Evolutionary conservation across 2,797 vertebrate genomes (phyloP).

Genomic region (Vireo griseus): DNA sequence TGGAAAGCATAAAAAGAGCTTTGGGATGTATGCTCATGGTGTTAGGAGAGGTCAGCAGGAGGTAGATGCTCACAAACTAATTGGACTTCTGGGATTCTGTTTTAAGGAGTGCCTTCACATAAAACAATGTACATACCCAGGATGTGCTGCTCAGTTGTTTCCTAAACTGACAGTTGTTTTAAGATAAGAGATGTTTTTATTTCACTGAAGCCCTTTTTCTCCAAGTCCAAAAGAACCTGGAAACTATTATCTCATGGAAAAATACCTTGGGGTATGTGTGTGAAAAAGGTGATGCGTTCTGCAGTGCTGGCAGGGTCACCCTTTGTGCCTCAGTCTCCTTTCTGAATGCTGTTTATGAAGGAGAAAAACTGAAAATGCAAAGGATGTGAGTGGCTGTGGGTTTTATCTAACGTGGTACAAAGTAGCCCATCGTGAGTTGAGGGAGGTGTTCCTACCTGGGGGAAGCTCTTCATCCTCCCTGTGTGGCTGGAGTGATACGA

Average conservation of each 20-base stretch:
- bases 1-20: not conserved
- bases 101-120: not conserved
- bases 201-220: constrained; percentile 13
- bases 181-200: constrained; percentile 43
- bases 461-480: constrained; percentile 22
- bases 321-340: not conserved
- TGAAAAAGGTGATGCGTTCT: not conserved
- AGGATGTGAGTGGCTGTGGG: not conserved
- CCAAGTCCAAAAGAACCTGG: not conserved
- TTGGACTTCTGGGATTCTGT: constrained; percentile 36
- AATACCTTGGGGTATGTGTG: not conserved
- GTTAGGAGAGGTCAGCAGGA: not conserved
- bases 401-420: not conserved
- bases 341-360: not conserved
- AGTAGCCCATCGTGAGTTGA: not conserved
- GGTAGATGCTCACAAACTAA: not conserved
- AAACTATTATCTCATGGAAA: not conserved
- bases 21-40: not conserved
- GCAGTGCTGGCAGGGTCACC: not conserved
- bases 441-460: not conserved
- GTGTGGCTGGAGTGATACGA: not conserved
- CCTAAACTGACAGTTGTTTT: constrained; percentile 38
- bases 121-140: not conserved
- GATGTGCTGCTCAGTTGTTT: constrained; percentile 18
- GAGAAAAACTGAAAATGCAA: constrained; percentile 20